phyloP scores from a whole-genome alignment of 2,888 invertebrate species.

The Callyntrura guangdongensis region DNA sequence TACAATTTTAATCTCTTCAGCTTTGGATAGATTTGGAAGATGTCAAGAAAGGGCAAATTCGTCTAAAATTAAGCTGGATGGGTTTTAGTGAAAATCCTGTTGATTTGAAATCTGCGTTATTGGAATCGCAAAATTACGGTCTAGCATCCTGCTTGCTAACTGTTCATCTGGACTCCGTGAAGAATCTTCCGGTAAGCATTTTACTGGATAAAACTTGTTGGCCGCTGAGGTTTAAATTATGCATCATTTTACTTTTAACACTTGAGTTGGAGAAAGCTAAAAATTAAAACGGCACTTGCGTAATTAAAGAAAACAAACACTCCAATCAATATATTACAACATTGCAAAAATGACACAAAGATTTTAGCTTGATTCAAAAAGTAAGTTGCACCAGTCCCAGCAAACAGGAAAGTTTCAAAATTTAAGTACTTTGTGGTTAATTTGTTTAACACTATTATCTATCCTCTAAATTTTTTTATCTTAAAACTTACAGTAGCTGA shows the following conservation, averaged over 20 bases:
- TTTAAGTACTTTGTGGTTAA: too few species aligned
- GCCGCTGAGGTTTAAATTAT: not conserved
- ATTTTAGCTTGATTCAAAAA: too few species aligned
- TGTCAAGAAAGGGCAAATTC: slow-evolving; percentile 97
- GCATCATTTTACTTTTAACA: not conserved
- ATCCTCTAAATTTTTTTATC: too few species aligned
- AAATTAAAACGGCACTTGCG: slow-evolving; percentile 10
- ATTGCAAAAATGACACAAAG: too few species aligned
- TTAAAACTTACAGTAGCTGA: too few species aligned
- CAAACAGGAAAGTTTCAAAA: too few species aligned
- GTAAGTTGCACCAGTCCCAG: not conserved
- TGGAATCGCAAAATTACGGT: slow-evolving; percentile 85
- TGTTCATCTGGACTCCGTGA: slow-evolving; percentile 96
- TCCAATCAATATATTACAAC: not conserved
- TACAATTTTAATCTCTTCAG: slow-evolving; percentile 86
- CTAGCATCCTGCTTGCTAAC: slow-evolving; percentile 89
- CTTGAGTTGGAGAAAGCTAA: not conserved
- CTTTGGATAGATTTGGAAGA: slow-evolving; percentile 98
- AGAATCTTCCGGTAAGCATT: slow-evolving; percentile 93
- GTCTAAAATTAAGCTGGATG: slow-evolving; percentile 96
- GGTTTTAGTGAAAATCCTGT: slow-evolving; percentile 83
- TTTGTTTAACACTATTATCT: too few species aligned
- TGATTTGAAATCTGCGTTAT: slow-evolving; percentile 81
- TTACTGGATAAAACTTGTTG: not conserved
- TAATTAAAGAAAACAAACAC: too few species aligned